Base-by-base conservation (phyloP, 2,888 invertebrate genomes). In the Chrysodeixis includens region DNA sequence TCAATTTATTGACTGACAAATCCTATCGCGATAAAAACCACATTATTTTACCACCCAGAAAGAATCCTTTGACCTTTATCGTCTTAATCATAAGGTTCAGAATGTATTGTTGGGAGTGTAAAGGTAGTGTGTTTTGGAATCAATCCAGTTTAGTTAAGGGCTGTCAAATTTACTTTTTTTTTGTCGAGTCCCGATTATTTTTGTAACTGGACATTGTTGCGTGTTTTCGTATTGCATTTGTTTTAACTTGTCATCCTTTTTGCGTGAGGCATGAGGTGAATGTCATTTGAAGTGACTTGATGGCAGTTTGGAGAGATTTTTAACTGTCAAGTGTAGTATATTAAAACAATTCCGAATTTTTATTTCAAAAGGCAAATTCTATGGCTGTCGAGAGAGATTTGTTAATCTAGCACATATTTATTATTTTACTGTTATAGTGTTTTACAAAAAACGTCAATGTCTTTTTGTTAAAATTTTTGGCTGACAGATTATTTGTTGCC, bases 1-100 rank as follows among this genome's bases (percentile, higher is more conserved):
- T 80, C 79, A 79, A 77, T 85, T 86, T 82, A 81, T 79, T 87
- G 87, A 90, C 86, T 89, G 91, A 92, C 92, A 89, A 92, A 92
- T 92, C 91, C 89, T 79, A 79, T 86, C 83, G 72, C 74, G 71
- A 68, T 74, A 59, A 60, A 64, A 62, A 71, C 79, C 52, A 63
- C 8, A 12, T 62, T 60, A 51, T 16, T 16, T 18, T 30, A 30
- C 18, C 40, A 66, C 22, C 26, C 22, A 54, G 30, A 56, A 55
- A 53, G 7, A 30, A 9, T 44, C 2, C 1, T 7, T 18, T n/a
- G 12, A n/a, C 10, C 40, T 65, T 56, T 81, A 77, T 67, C 6
- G 0, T 0, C 0, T 5, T 16, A n/a, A 8, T 0, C 1, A 46
- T 79, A 79, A 78, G 66, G 74, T 77, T n/a, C 40, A 68, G 57